These are phyloP conservation scores for Corapipo altera DNA, from an alignment of 2,113 vertebrate species.

Conservation along the genomic window DNA sequence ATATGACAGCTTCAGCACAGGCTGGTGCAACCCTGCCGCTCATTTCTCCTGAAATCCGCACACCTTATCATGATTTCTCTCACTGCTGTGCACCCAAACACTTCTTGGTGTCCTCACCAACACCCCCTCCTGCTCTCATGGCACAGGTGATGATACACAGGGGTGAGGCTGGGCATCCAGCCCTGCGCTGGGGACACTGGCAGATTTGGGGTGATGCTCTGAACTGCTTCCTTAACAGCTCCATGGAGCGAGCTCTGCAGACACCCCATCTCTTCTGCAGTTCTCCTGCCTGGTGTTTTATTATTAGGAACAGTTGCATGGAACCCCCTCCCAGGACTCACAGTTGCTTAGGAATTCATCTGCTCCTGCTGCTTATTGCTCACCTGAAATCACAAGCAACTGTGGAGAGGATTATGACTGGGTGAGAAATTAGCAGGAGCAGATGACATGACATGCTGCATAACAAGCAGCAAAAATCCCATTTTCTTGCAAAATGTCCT, in stretches of 20 bases:
- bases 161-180: background rate
- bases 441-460: slow-evolving; percentile 33
- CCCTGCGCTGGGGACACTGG: background rate
- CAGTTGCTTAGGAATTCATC: slow-evolving; percentile 60
- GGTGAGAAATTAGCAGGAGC: slow-evolving; percentile 58
- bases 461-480: slow-evolving; percentile 9
- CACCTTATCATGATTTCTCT: background rate
- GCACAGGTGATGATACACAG: background rate
- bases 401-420: slow-evolving; percentile 64
- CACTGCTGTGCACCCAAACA: background rate
- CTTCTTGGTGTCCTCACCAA: background rate
- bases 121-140: background rate
- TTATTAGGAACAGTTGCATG: slow-evolving; percentile 26
- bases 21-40: background rate
- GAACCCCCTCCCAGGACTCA: background rate
- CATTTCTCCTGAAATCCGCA: background rate
- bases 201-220: background rate
- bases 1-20: background rate
- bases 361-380: slow-evolving; percentile 54
- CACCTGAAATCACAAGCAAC: slow-evolving; percentile 63
- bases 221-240: background rate
- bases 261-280: background rate
- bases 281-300: slow-evolving; percentile 41
- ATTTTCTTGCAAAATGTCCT: slow-evolving; percentile 44
- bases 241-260: background rate